Conservation (phyloP, 2,888 invertebrate species). For the Himalopsyche kuldschensis region DNA sequence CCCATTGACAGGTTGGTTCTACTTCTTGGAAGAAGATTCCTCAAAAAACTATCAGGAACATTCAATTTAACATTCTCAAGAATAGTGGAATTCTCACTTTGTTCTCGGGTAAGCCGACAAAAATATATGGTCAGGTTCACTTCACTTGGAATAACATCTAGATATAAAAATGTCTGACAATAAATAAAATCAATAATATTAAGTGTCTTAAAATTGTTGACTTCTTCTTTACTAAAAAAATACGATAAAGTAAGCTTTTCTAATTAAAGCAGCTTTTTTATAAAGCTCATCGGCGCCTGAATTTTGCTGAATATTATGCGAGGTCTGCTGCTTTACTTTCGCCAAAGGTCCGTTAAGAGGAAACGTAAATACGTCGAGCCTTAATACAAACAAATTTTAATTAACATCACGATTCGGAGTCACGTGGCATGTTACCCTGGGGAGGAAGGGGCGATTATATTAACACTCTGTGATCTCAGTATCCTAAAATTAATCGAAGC, state of each 20-base stretch:
- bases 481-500: not conserved
- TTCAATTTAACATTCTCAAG: too few species aligned
- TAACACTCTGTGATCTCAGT: not conserved
- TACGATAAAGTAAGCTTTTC: not conserved
- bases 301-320: not conserved
- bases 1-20: too few species aligned
- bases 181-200: not conserved
- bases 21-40: too few species aligned
- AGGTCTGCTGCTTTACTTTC: not conserved
- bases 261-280: not conserved
- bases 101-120: too few species aligned
- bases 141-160: too few species aligned
- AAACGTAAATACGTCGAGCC: constrained; percentile 19
- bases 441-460: not conserved
- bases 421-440: constrained; percentile 8
- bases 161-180: too few species aligned
- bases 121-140: too few species aligned
- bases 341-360: not conserved
- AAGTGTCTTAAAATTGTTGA: not conserved
- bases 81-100: too few species aligned
- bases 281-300: not conserved
- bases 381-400: constrained; percentile 30
- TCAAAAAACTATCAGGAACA: too few species aligned
- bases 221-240: not conserved
- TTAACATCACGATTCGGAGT: constrained; percentile 25